phyloP scores from a whole-genome alignment of 2,797 vertebrate genomes.

The Micrastur ruficollis region DNA sequence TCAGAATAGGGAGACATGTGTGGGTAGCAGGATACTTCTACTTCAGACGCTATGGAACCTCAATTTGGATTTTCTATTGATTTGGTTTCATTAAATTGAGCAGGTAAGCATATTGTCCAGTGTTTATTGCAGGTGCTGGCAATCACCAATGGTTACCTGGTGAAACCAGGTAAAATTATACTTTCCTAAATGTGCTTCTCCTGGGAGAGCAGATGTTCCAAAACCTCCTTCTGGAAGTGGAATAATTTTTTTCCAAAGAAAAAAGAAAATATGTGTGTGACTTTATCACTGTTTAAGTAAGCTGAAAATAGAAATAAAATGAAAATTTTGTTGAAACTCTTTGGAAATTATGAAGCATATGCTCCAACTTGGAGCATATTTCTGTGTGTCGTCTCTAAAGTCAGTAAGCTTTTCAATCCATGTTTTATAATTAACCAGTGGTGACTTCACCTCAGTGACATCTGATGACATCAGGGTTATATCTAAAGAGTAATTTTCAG shows the following conservation, averaged over 20 bases:
- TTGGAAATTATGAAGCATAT: not conserved
- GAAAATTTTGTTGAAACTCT: not conserved
- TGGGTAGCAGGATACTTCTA: not conserved
- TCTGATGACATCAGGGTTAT: not conserved
- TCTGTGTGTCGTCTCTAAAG: not conserved
- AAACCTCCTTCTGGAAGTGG: not conserved
- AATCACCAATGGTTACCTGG: not conserved
- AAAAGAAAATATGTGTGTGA: not conserved
- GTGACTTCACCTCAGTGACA: not conserved
- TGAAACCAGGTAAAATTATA: not conserved
- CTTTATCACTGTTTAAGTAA: not conserved
- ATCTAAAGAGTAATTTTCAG: not conserved
- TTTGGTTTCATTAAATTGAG: constrained; percentile 57
- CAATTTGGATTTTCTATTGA: constrained; percentile 75
- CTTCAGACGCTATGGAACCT: constrained; percentile 44
- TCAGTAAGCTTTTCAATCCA: not conserved
- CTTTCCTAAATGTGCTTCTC: not conserved
- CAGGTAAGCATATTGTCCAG: constrained; percentile 39
- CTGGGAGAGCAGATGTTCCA: not conserved
- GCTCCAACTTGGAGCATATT: not conserved
- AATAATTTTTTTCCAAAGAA: not conserved
- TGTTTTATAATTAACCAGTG: not conserved
- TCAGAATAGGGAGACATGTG: not conserved
- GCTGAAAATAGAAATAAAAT: not conserved
- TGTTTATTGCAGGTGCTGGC: constrained; percentile 8